Percentiles rank a stretch among this genome's conserved stretches.
These are phyloP conservation scores for Corydoras sp. DNA, from an alignment of 2,113 vertebrate species.

Conservation along the genomic window DNA sequence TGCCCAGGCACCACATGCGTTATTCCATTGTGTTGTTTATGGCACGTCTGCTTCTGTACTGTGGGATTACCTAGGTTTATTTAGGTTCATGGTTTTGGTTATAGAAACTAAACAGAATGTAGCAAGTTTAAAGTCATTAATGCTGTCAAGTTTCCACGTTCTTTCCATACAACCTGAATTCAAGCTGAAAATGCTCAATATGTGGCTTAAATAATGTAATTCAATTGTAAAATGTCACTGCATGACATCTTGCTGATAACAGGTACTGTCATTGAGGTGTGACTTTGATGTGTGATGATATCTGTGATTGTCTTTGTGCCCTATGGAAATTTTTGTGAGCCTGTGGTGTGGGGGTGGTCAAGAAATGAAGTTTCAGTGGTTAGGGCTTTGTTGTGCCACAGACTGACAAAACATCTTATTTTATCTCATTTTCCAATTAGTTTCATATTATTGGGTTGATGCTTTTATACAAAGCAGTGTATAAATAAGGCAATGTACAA, in stretches of 20 bases:
- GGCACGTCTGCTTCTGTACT: too few relatives aligned
- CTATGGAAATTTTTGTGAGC: constrained; percentile 32
- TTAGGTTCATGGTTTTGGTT: too few relatives aligned
- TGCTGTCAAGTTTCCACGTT: too few relatives aligned
- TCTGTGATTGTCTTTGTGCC: constrained; percentile 22
- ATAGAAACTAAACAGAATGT: too few relatives aligned
- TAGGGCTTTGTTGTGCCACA: constrained; percentile 25
- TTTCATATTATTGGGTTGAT: constrained; percentile 1
- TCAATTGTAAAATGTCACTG: not conserved
- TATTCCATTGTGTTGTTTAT: too few relatives aligned
- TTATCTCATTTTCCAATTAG: constrained; percentile 8
- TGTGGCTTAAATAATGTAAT: too few relatives aligned
- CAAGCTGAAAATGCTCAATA: too few relatives aligned
- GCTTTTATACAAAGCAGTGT: not conserved
- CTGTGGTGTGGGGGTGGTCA: constrained; percentile 36
- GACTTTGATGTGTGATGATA: constrained; percentile 38
- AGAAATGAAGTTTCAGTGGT: constrained; percentile 21
- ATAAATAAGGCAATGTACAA: not conserved
- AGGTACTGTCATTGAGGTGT: not conserved
- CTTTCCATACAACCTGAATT: too few relatives aligned
- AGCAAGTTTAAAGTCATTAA: too few relatives aligned
- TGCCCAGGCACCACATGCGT: too few relatives aligned
- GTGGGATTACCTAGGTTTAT: too few relatives aligned
- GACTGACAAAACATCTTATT: not conserved
- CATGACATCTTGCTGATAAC: not conserved